Evolutionary conservation across 2,888 invertebrate species (phyloP).

Genomic region (Pheosia tremula): DNA sequence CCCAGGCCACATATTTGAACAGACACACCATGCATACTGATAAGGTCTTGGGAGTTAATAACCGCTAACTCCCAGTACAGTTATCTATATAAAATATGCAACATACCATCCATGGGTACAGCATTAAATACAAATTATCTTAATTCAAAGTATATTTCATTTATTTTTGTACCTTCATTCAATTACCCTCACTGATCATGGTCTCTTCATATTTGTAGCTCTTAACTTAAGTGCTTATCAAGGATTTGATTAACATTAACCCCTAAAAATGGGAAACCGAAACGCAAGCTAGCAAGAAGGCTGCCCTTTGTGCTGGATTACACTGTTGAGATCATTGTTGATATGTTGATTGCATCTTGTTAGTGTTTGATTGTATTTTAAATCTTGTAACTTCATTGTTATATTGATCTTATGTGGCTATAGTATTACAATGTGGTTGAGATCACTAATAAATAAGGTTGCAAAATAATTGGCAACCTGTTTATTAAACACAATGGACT

Average conservation of each 20-base stretch:
- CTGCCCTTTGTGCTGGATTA: constrained; percentile 15
- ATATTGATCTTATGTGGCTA: background rate
- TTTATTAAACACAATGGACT: no score
- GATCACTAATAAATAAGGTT: background rate
- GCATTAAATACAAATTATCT: constrained; percentile 24
- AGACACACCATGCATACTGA: background rate
- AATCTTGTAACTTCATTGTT: background rate
- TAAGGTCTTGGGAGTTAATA: background rate
- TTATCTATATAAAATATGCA: constrained; percentile 28
- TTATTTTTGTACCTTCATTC: no score
- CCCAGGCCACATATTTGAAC: background rate
- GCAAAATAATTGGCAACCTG: background rate
- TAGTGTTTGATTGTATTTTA: background rate
- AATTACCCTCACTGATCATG: no score
- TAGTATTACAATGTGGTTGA: background rate
- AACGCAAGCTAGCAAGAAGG: no score
- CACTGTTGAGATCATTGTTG: constrained; percentile 9
- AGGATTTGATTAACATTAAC: no score
- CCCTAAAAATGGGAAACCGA: no score
- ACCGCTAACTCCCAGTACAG: constrained; percentile 13
- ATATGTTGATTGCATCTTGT: constrained; percentile 9
- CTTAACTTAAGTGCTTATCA: no score
- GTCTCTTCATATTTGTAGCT: no score
- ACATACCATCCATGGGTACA: constrained; percentile 8
- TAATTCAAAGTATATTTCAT: constrained; percentile 15